phyloP scores from a whole-genome alignment of 1,140 invertebrate genomes.

The Heliothis subflexa region DNA sequence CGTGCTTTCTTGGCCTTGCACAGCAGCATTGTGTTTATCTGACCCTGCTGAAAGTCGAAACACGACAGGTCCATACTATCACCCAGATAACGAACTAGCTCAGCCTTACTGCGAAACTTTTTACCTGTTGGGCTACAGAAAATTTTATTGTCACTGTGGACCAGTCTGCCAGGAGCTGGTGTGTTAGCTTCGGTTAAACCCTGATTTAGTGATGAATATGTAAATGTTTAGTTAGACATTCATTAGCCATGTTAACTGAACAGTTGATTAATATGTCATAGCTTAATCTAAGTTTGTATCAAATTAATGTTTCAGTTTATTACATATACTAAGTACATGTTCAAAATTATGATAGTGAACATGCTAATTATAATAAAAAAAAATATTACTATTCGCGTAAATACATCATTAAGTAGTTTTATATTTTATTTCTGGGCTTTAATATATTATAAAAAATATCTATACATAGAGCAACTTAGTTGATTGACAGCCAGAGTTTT shows the following conservation, averaged over 20 bases:
- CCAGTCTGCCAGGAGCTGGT: slow-evolving; percentile 54
- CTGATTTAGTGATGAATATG: slow-evolving; percentile 64
- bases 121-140: slow-evolving; percentile 91
- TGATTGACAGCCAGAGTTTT: too few species aligned
- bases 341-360: slow-evolving; percentile 7
- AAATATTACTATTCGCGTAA: not conserved
- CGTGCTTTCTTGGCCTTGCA: slow-evolving; percentile 89
- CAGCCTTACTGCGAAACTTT: slow-evolving; percentile 93
- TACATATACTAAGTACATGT: not conserved
- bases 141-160: slow-evolving; percentile 74
- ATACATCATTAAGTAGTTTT: too few species aligned
- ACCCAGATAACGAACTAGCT: slow-evolving; percentile 92
- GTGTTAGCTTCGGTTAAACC: slow-evolving; percentile 66
- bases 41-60: slow-evolving; percentile 94
- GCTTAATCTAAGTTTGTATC: not conserved
- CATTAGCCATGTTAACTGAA: slow-evolving; percentile 46
- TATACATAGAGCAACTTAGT: too few species aligned
- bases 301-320: not conserved
- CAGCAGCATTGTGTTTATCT: slow-evolving; percentile 88
- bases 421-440: too few species aligned
- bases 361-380: slow-evolving; percentile 9
- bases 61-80: slow-evolving; percentile 92
- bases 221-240: slow-evolving; percentile 53
- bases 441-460: too few species aligned
- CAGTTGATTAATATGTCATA: not conserved